Evolutionary conservation across 2,113 vertebrate genomes (phyloP), one percentile per base, ranked within the genome.

Genomic region (Stomatorhinus ivindoensis): DNA sequence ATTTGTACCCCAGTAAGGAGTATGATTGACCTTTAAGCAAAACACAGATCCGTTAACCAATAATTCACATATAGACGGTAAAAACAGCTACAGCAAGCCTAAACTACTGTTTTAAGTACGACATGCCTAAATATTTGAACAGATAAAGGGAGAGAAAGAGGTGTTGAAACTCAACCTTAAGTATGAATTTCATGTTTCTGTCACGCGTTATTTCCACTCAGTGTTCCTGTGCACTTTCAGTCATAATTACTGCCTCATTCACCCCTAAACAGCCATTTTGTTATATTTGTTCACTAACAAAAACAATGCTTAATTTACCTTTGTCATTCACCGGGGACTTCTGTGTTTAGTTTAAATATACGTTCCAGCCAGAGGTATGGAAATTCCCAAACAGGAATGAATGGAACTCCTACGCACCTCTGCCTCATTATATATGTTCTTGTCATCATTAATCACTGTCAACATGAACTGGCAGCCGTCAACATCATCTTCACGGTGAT

Each of bases 311-410:
- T 47, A 44, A 21, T 50, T 80, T 69, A 88, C 69, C 88, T 88
- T 80, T 48, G 61, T 61, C 58, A 48, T 46, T 31, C 58, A 1
- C 87, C 24, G 31, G n/a, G 58, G 44, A 73, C 44, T 58, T 44
- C 58, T 88, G 51, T 61, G 24, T 88, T 69, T 42, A 15, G 39
- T 69, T 31, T 65, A 42, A 65, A 39, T 65, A 44, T 24, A 3
- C 5, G n/a, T 88, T 88, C 31, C 15, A 76, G 65, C 27, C n/a
- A 48, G 87, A 61, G 58, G 55, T 46, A 55, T 44, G 55, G 55
- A 73, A 73, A 88, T 88, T 88, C 58, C 87, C 58, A n/a, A 83
- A 44, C 80, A 44, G 44, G 44, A 84, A 84, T 84, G 82, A 84
- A 84, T 84, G 82, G 19, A 46, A 84, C 82, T 80, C 61, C 61